A percentile compares a stretch with the other conserved stretches of the same genome.
Evolutionary conservation across 2,888 invertebrate species (phyloP).

Genomic region (Eupithecia pulchellata): DNA sequence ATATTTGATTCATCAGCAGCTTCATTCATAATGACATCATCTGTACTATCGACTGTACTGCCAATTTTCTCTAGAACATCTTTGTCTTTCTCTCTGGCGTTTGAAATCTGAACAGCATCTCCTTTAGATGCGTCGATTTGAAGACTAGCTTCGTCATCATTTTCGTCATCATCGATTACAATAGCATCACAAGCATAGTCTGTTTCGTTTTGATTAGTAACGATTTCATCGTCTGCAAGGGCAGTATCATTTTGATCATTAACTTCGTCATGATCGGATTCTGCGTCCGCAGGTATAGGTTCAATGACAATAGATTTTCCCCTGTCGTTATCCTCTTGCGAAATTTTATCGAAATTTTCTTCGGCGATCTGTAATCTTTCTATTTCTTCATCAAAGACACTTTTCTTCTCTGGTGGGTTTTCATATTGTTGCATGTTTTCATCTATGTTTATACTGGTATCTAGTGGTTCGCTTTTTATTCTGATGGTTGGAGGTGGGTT

Average conservation of each 20-base stretch:
- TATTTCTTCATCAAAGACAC: constrained; percentile 36
- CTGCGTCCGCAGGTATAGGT: constrained; percentile 5
- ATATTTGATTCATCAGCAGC: not conserved
- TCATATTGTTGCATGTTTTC: constrained; percentile 29
- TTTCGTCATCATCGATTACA: constrained; percentile 37
- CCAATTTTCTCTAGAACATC: not conserved
- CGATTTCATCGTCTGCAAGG: not conserved
- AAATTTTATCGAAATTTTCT: constrained; percentile 23
- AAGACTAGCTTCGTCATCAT: constrained; percentile 31
- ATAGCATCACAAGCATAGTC: constrained; percentile 23
- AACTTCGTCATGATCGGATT: not conserved
- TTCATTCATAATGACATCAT: not conserved
- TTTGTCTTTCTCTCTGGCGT: not conserved
- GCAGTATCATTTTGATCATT: not conserved
- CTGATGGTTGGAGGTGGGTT: constrained; percentile 27
- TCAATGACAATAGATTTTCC: constrained; percentile 14
- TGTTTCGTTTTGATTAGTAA: not conserved
- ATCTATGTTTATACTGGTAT: constrained; percentile 13
- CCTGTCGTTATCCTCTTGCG: not conserved
- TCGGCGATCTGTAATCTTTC: constrained; percentile 36
- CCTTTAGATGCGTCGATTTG: constrained; percentile 7
- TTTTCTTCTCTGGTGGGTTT: constrained; percentile 26
- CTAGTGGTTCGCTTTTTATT: constrained; percentile 50
- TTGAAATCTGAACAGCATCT: not conserved
- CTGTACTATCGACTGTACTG: not conserved